These are phyloP conservation scores for Pomatorhinus ruficollis DNA, from an alignment of 2,113 vertebrate species.

Conservation along the genomic window DNA sequence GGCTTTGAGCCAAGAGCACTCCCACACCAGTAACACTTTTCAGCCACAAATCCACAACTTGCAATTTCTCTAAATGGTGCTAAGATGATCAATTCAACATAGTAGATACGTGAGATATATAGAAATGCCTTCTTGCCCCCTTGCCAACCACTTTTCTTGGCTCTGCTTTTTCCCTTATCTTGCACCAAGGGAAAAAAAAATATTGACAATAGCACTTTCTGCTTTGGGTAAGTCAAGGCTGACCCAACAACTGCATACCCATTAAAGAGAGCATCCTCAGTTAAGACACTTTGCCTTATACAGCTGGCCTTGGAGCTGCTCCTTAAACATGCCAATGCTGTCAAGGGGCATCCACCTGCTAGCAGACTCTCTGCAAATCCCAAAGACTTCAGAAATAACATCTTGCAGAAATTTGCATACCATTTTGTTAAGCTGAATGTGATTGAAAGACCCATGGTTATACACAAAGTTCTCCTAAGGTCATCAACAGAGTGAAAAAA, in stretches of 20 bases:
- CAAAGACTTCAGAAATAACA: slow-evolving; percentile 40
- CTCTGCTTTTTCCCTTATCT: background rate
- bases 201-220: background rate
- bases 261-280: background rate
- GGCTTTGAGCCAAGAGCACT: background rate
- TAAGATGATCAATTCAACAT: background rate
- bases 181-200: background rate
- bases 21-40: background rate
- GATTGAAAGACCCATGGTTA: slow-evolving; percentile 65
- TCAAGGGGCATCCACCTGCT: background rate
- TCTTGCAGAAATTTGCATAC: slow-evolving; percentile 11
- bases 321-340: background rate
- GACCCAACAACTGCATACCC: background rate
- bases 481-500: slow-evolving; percentile 63
- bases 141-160: background rate
- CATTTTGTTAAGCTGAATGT: slow-evolving; percentile 48
- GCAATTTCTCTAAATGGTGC: background rate
- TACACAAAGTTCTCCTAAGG: slow-evolving; percentile 73
- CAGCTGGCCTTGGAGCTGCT: background rate
- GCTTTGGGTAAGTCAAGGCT: background rate
- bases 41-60: background rate
- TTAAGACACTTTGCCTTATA: background rate
- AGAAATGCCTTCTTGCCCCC: background rate
- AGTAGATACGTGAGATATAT: background rate
- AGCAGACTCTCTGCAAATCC: background rate